Evolutionary conservation across 2,797 vertebrate genomes (phyloP), one percentile per base, ranked within the genome.

Genomic region (Cebuella pygmaea): DNA sequence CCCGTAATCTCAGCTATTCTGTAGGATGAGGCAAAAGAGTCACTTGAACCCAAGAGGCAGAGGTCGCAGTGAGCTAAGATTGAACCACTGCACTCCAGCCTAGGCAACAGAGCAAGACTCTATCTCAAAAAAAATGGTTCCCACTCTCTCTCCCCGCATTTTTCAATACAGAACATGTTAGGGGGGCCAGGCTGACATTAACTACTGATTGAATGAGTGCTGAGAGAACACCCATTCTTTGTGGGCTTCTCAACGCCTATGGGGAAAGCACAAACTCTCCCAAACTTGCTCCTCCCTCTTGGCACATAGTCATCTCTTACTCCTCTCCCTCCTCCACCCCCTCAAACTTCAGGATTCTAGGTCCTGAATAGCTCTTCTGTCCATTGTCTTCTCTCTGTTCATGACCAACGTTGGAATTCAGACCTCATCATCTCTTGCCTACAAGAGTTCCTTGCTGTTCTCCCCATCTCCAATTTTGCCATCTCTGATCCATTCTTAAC

Each of bases 331-430:
- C 59, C 33, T 39, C 88, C 6, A 33, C 2, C 36, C 26, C 4
- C 88, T 33, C 7, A 17, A 11, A 12, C 27, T 87, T 78, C 50
- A 17, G 48, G 39, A 81, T 70, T 78, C 55, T 80, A n/a, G 33
- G 26, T 76, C 55, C 79, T 22, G 24, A 82, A 48, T 64, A 48
- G 55, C 52, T 96, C 59, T 72, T 82, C 30, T 48, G 64, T 93
- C 13, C 59, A 13, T 70, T 30, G 3, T 79, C 3, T 41, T 64
- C 46, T 61, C 36, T 92, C 41, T 1, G 3, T 81, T 72, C 17
- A 36, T 93, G 76, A 90, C n/a, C 5, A 67, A 17, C n/a, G 57
- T 33, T 90, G 15, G 81, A 94, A 96, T 87, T 89, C 61, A 76
- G 55, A 41, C 41, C 59, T 94, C 20, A 46, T 10, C 13, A 46